A percentile compares a stretch with the other conserved stretches of the same genome.
phyloP scores from a whole-genome alignment of 2,797 vertebrate genomes.

The Euthynnus affinis region DNA sequence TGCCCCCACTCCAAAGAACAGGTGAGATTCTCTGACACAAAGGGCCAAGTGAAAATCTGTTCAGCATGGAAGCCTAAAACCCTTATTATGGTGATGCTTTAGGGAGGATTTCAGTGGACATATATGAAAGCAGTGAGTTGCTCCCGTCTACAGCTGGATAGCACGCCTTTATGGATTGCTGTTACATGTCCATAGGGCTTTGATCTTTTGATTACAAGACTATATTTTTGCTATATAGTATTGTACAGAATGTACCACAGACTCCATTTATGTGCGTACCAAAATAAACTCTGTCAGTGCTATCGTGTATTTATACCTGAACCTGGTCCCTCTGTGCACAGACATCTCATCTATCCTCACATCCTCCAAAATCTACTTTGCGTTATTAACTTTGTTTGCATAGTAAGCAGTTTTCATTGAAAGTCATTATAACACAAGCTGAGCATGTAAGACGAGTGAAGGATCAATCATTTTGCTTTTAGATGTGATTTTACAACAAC shows the following conservation, averaged over 20 bases:
- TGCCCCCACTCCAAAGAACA: constrained; percentile 83
- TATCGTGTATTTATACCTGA: neutral
- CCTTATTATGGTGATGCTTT: constrained; percentile 74
- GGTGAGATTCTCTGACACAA: constrained; percentile 86
- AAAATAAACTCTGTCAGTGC: neutral
- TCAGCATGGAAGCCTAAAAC: constrained; percentile 71
- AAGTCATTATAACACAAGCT: neutral
- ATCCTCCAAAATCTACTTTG: neutral
- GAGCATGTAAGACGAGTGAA: neutral
- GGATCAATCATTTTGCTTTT: neutral
- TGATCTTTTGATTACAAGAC: constrained; percentile 57
- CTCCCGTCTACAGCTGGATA: constrained; percentile 49
- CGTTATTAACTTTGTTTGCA: constrained; percentile 3
- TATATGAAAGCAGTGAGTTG: constrained; percentile 57
- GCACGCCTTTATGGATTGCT: constrained; percentile 45
- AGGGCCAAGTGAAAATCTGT: constrained; percentile 80
- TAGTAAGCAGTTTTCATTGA: neutral
- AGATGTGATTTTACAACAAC: neutral
- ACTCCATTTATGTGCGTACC: constrained; percentile 6
- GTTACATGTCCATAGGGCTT: constrained; percentile 48
- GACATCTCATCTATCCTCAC: neutral
- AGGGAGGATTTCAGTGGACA: constrained; percentile 56
- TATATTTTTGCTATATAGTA: constrained; percentile 18
- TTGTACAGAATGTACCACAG: constrained; percentile 11
- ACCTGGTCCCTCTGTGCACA: neutral